A percentile compares a stretch with the other conserved stretches of the same genome.
phyloP scores from a whole-genome alignment of 1,140 invertebrate species.

The Proctacanthus coquilletti region DNA sequence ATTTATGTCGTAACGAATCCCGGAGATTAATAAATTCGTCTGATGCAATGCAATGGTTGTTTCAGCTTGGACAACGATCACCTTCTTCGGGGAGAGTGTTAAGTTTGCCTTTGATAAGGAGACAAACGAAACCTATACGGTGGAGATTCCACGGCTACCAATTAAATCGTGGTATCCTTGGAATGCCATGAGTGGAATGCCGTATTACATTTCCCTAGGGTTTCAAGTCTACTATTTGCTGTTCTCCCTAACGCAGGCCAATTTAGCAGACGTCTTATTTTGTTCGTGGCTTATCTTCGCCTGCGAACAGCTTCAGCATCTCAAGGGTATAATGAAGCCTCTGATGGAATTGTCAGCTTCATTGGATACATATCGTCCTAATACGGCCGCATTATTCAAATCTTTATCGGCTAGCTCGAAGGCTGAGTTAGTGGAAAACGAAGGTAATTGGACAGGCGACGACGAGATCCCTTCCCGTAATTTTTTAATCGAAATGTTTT shows the following conservation, averaged over 20 bases:
- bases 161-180: slow-evolving; percentile 62
- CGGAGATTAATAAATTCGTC: too few species aligned
- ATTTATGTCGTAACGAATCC: too few species aligned
- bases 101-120: slow-evolving; percentile 48
- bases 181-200: slow-evolving; percentile 46
- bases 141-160: slow-evolving; percentile 54
- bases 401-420: slow-evolving; percentile 40
- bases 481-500: too few species aligned
- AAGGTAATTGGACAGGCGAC: too few species aligned
- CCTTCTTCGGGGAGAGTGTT: slow-evolving; percentile 59
- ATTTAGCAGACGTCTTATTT: slow-evolving; percentile 58
- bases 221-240: slow-evolving; percentile 64
- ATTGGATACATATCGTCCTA: slow-evolving; percentile 59
- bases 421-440: slow-evolving; percentile 33
- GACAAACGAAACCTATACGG: slow-evolving; percentile 50
- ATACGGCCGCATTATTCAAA: slow-evolving; percentile 59
- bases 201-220: slow-evolving; percentile 45
- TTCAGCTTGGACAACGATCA: slow-evolving; percentile 52
- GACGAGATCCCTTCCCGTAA: too few species aligned
- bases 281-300: slow-evolving; percentile 70
- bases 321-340: slow-evolving; percentile 71
- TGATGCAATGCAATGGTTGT: neutral
- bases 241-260: slow-evolving; percentile 51
- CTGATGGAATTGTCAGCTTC: slow-evolving; percentile 68
- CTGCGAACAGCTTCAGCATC: slow-evolving; percentile 66